phyloP scores from a whole-genome alignment of 2,797 vertebrate species.

The Sebastes taczanowskii region DNA sequence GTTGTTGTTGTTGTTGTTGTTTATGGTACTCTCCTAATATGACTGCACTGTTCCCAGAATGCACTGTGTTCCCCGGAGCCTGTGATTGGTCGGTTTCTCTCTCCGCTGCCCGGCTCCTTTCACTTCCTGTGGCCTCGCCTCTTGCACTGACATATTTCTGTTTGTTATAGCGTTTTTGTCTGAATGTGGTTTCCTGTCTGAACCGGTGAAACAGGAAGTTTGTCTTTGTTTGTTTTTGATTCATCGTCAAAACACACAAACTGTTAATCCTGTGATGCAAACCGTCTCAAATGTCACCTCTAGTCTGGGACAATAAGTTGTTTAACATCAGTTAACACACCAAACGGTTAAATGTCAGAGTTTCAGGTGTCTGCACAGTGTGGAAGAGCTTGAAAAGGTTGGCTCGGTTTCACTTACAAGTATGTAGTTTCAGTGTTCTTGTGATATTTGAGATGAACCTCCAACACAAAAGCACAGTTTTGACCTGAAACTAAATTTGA shows the following conservation, averaged over 20 bases:
- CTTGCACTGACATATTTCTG: background rate
- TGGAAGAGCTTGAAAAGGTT: background rate
- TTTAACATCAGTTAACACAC: too few species aligned
- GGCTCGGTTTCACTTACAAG: too few species aligned
- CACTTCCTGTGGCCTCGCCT: slow-evolving; percentile 53
- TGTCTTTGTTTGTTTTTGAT: background rate
- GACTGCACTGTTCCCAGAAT: slow-evolving; percentile 72
- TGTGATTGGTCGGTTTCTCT: background rate
- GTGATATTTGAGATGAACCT: background rate
- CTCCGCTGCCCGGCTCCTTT: background rate
- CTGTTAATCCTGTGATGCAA: background rate
- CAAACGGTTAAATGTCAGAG: background rate
- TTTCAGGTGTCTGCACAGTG: background rate
- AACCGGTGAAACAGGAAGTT: slow-evolving; percentile 16
- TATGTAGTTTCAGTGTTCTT: background rate
- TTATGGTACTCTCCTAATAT: slow-evolving; percentile 51
- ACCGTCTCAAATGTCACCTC: background rate
- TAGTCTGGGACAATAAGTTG: background rate
- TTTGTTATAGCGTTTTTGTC: background rate
- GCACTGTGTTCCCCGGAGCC: slow-evolving; percentile 56
- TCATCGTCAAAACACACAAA: background rate
- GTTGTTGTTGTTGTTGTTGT: background rate
- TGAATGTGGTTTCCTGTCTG: slow-evolving; percentile 14
- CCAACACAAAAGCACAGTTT: background rate
- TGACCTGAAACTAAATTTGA: background rate